Evolutionary conservation across 1,140 invertebrate genomes (phyloP).

Genomic region (Aradophagus sp.): DNA sequence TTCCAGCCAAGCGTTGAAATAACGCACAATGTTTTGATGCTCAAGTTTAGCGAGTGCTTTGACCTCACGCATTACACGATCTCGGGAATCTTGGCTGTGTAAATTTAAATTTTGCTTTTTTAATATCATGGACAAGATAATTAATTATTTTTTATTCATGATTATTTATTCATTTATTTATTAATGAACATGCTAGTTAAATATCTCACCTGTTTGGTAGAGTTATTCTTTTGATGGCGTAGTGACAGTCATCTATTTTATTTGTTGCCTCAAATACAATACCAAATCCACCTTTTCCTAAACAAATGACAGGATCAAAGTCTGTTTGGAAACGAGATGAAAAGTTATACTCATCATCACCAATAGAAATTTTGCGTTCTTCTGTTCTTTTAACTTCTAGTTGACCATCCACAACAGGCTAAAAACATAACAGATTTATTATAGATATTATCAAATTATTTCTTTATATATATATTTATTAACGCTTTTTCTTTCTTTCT

Average conservation of each 20-base stretch:
- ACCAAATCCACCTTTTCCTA: conserved; percentile 97
- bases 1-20: conserved; percentile 96
- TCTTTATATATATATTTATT: no score
- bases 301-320: conserved; percentile 87
- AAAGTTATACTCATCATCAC: conserved; percentile 70
- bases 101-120: no score
- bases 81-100: conserved; percentile 82
- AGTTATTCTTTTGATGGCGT: conserved; percentile 96
- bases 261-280: conserved; percentile 97
- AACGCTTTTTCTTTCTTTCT: no score
- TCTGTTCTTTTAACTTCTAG: conserved; percentile 52
- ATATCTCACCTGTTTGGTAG: conserved; percentile 84
- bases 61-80: conserved; percentile 94
- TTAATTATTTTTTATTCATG: no score
- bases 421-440: conserved; percentile 34
- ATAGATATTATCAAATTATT: no score
- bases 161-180: no score
- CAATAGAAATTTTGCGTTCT: conserved; percentile 40
- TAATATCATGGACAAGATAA: no score
- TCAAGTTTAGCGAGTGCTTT: conserved; percentile 94
- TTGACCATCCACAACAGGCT: conserved; percentile 70
- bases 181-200: no score
- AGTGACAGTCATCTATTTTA: conserved; percentile 94
- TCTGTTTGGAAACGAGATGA: conserved; percentile 87
- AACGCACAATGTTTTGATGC: conserved; percentile 95